phyloP scores from a whole-genome alignment of 2,113 vertebrate species.

The Elaphurus davidianus region DNA sequence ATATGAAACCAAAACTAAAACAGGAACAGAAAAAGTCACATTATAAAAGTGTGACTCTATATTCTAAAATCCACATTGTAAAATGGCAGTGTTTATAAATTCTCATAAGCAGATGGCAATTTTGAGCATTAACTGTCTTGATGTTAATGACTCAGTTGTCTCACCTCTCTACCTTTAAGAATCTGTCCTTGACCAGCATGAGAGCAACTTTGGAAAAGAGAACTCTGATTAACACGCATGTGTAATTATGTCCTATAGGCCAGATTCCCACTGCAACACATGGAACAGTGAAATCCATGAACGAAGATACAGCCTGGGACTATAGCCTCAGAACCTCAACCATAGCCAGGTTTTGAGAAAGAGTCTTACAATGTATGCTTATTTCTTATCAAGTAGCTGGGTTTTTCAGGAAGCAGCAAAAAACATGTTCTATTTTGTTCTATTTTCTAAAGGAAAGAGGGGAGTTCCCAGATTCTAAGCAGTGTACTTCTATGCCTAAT shows the following conservation, averaged over 20 bases:
- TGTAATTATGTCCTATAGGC: background rate
- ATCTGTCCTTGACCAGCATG: background rate
- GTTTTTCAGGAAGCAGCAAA: slow-evolving; percentile 2
- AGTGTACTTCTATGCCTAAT: background rate
- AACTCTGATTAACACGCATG: background rate
- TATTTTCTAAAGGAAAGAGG: slow-evolving; percentile 29
- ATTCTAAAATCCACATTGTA: background rate
- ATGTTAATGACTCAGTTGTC: background rate
- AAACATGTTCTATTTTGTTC: background rate
- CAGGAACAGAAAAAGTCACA: background rate
- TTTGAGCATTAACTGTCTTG: background rate
- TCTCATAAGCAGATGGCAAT: background rate
- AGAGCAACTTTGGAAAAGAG: background rate
- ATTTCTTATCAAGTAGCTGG: background rate
- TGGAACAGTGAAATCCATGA: background rate
- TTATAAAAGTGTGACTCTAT: background rate
- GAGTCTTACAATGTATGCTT: background rate
- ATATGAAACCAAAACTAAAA: background rate
- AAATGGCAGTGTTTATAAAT: background rate
- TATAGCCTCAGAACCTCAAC: background rate
- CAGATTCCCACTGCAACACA: background rate
- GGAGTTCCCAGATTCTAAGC: background rate
- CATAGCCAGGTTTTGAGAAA: background rate
- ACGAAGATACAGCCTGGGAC: background rate
- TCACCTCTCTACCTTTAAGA: background rate